phyloP scores from a whole-genome alignment of 2,888 invertebrate genomes.

The Ametastegia equiseti region DNA sequence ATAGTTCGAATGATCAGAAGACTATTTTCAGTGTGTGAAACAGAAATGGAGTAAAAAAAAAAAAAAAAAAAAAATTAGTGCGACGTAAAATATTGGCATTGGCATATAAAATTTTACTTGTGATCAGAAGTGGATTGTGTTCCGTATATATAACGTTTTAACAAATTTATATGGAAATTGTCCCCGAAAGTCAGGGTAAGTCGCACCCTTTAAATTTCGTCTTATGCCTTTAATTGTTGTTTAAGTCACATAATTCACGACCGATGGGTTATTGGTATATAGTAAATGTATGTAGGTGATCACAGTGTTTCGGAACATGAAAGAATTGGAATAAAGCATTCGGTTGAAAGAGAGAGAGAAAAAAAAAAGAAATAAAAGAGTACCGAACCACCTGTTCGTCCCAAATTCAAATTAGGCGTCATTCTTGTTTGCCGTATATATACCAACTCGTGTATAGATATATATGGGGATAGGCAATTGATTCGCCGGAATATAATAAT shows the following conservation, averaged over 20 bases:
- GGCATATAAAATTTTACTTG: neutral
- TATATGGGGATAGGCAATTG: too few relatives aligned
- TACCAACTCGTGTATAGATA: too few relatives aligned
- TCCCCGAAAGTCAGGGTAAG: constrained; percentile 48
- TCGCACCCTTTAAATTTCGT: neutral
- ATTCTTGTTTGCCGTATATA: neutral
- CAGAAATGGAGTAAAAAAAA: neutral
- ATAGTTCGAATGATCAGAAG: neutral
- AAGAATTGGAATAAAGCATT: neutral
- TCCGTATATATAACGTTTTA: constrained; percentile 57
- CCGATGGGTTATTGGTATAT: too few relatives aligned
- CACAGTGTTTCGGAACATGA: neutral
- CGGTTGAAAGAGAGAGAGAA: too few relatives aligned
- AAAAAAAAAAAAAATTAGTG: neutral
- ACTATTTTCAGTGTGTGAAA: constrained; percentile 23
- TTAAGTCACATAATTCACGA: too few relatives aligned
- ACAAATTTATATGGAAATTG: constrained; percentile 64
- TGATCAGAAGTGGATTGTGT: constrained; percentile 40
- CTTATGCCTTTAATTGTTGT: constrained; percentile 8
- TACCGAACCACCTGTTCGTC: constrained; percentile 1
- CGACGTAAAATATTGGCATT: neutral
- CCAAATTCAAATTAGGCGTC: neutral
- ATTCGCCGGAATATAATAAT: neutral
- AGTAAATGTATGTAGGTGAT: too few relatives aligned
- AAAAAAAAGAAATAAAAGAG: too few relatives aligned